Base-by-base conservation (phyloP, 2,888 invertebrate species). In the Spodoptera exigua region DNA sequence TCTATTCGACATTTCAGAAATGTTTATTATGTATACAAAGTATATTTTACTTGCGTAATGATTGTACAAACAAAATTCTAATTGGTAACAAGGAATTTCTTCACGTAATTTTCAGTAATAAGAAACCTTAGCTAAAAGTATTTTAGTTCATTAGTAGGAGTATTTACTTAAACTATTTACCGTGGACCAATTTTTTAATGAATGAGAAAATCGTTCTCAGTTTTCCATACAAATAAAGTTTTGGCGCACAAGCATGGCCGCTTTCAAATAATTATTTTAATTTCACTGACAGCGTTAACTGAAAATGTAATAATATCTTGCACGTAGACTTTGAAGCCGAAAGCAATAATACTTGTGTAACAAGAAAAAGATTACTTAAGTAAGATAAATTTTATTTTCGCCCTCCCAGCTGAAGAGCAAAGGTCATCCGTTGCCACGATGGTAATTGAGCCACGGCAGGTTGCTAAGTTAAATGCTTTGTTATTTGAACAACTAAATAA, bases 401-500 rank as follows among this genome's bases (percentile, higher is more conserved):
- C 47, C 59, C 34, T 47, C 39, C 13, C 36, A 60, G 21, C 44
- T 37, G 14, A 69, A 71, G 60, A 59, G 70, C 68, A 72, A 62
- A 70, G 75, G 70, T 70, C 74, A 64, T 41, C 35, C 36, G 66
- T 73, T 56, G 69, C 65, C 61, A 64, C 64, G 65, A 47, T 61
- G 56, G 48, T 64, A 72, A 68, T 68, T 62, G 69, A 62, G 46
- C 43, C 13, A 34, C 53, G 39, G 14, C 13, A 45, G 55, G 63
- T 65, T 51, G 36, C 44, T 46, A 70, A 64, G 60, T 66, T 48
- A 64, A 72, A 78, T 46, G 61, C 47, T 61, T 68, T 66, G 68
- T 77, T 66, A 66, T 67, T 65, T 54, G 43, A 51, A 67, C 54
- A 72, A 54, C 59, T 61, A 65, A 74, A 74, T 74, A 78, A 76